phyloP scores from a whole-genome alignment of 1,140 invertebrate genomes.

The Hyphantria cunea region DNA sequence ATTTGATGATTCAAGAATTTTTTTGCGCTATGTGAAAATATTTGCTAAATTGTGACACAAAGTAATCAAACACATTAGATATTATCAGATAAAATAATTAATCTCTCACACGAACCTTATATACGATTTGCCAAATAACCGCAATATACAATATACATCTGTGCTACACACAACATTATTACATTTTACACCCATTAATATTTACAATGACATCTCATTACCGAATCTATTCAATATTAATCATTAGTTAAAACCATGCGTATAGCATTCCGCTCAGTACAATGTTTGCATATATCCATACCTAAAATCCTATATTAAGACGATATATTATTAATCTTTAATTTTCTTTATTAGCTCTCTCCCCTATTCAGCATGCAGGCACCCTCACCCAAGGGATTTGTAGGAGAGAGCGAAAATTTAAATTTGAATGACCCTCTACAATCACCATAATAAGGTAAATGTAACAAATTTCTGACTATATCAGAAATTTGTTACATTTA shows the following conservation, averaged over 20 bases:
- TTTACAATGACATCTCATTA: no score
- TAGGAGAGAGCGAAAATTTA: slow-evolving; percentile 73
- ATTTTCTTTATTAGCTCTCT: slow-evolving; percentile 79
- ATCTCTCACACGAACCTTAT: no score
- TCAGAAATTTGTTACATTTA: slow-evolving; percentile 39
- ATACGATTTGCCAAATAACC: no score
- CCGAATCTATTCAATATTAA: background rate
- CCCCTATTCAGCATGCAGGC: slow-evolving; percentile 49
- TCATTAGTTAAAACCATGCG: slow-evolving; percentile 51
- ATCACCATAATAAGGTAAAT: slow-evolving; percentile 33
- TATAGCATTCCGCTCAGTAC: slow-evolving; percentile 62
- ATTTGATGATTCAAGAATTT: no score
- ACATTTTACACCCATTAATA: no score
- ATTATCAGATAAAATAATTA: no score
- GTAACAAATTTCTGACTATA: slow-evolving; percentile 46
- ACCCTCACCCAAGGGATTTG: slow-evolving; percentile 62
- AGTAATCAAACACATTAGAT: no score
- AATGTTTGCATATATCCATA: slow-evolving; percentile 71
- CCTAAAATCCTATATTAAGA: slow-evolving; percentile 73
- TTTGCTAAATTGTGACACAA: no score
- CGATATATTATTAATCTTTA: slow-evolving; percentile 81
- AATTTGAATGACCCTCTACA: slow-evolving; percentile 74
- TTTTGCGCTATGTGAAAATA: no score
- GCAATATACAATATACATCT: no score
- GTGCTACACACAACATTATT: no score